Base-by-base conservation (phyloP, 2,888 invertebrate species). In the Invenusta paracnida region DNA sequence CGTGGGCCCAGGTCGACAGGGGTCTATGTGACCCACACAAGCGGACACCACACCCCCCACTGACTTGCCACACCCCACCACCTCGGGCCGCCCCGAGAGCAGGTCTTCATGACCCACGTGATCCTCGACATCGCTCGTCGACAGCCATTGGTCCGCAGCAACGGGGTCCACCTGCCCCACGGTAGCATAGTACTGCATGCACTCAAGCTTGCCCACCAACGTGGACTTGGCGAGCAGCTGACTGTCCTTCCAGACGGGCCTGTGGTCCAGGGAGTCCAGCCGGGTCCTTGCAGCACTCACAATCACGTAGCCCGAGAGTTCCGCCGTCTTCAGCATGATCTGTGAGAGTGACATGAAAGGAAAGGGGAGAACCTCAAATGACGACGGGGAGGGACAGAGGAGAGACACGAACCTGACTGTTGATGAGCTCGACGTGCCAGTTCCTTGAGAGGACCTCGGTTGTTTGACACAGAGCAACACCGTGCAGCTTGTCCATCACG, bases 121-220 rank as follows among this genome's bases (percentile, higher is more conserved):
- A 25, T 85, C 85, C 29, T 85, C 85, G 5, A 85, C 85, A 30
- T 85, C 85, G 67, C 28, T 81, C 0, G 79, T 81, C 67, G 67
- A 30, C 23, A 85, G 79, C 85, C 85, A 85, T 66, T 66, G 48
- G 30, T 85, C 30, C 5, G 30, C 11, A 0, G 79, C 25, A 1
- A 27, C 27, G 30, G 85, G 82, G 29, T 85, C 30, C 29, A 85
- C 81, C 85, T 85, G 89, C 81, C 91, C 90, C 82, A 98, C 97
- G 5, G 99, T 99, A 13, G 98, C 98, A 93, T 98, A 99, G 93
- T 99, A 99, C 92, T 93, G 98, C 96, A 99, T 97, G 92, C 98
- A 97, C 90, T 96, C 95, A 13, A 99, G 93, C 85, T 95, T 94
- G 27, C 98, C 98, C 87, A 95, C 94, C 97, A 98, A 98, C 0